These are phyloP conservation scores for Ceyx melanurus DNA, from an alignment of 2,113 vertebrate genomes.

Conservation along the genomic window DNA sequence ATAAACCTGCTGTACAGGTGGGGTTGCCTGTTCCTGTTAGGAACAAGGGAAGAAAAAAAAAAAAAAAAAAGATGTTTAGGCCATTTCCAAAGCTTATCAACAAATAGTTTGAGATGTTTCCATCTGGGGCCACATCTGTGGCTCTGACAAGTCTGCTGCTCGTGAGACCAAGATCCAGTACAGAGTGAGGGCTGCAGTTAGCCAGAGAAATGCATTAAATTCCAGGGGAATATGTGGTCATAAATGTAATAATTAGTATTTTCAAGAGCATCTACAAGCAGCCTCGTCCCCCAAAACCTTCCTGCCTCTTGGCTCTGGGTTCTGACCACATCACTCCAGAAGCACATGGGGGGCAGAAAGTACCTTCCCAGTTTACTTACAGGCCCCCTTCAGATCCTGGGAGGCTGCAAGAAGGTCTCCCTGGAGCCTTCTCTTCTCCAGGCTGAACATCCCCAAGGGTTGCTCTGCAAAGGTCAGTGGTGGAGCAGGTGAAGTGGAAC, in stretches of 20 bases:
- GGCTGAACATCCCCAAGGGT: neutral
- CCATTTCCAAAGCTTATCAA: neutral
- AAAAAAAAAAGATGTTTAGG: neutral
- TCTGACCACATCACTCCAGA: neutral
- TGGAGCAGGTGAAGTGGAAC: neutral
- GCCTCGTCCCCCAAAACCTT: neutral
- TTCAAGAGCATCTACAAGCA: neutral
- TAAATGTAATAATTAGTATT: neutral
- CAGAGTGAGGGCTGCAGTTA: neutral
- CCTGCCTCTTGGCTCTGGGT: neutral
- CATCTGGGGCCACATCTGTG: neutral
- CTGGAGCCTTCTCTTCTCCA: too few relatives aligned
- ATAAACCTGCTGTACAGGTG: neutral
- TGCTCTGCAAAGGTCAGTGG: neutral
- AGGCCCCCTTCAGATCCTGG: too few relatives aligned
- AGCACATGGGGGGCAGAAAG: neutral
- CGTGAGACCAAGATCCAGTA: neutral
- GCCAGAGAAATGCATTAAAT: neutral
- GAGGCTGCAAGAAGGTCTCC: too few relatives aligned
- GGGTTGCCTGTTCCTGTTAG: neutral
- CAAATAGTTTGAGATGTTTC: neutral
- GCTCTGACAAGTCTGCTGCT: neutral
- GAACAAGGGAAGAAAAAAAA: rapidly evolving
- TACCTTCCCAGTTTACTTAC: too few relatives aligned
- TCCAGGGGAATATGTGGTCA: neutral